Base-by-base conservation (phyloP, 2,888 invertebrate species). In the Chrysina gloriosa region DNA sequence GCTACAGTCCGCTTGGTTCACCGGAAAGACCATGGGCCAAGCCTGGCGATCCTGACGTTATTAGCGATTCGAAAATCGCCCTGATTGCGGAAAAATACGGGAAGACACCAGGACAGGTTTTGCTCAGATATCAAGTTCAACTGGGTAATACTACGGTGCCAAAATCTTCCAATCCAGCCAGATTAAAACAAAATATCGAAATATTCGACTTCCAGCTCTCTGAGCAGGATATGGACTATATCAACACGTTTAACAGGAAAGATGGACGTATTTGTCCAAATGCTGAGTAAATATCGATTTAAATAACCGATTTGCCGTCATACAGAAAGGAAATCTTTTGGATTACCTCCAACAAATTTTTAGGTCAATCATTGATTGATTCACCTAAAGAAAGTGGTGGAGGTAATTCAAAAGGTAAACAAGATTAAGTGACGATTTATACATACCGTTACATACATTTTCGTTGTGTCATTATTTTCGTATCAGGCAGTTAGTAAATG, bases 1-100 rank as follows among this genome's bases (percentile, higher is more conserved):
- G 92, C 0, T 95, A 94, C 81, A 91, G 92, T 64, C 93, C 93
- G 0, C 86, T 95, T n/a, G 94, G 92, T 3, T 89, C 91, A 0
- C 92, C 92, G 0, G 90, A 92, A 77, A 84, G 91, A 42, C 90
- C 90, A 6, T 91, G 89, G 87, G 89, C 88, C 3, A 88, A 89
- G 77, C 89, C 90, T 0, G 88, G 83, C 0, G 91, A 90, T 74
- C 88, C 88, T 0, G 80, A 91, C 2, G 71, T 72, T 4, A 76
- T 92, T 74, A 86, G 88, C 0, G 89, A 91, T 77, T 85, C 87
- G 0, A 84, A 85, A 72, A 83, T 94, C 0, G 83, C 87, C 69
- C 80, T 80, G 16, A 85, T 94, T 54, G 92, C 89, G 0, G 84
- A 86, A 0, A 90, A 89, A 74, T 87, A 92, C 76, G 84, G 84